These are phyloP conservation scores for Sphaeramia orbicularis DNA, from an alignment of 2,797 vertebrate genomes.

Conservation along the genomic window DNA sequence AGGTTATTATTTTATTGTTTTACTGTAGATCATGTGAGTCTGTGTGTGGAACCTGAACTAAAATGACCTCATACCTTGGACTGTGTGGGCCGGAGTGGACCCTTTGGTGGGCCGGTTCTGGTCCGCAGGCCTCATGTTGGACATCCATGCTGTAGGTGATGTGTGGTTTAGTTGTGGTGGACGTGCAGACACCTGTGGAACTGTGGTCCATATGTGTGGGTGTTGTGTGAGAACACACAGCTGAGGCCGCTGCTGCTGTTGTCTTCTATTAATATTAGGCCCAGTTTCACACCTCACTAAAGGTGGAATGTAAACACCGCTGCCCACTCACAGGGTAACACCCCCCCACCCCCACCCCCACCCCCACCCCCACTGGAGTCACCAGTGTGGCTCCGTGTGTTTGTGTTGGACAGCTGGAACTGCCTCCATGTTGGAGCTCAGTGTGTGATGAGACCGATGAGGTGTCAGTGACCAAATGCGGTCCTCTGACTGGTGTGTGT, in stretches of 20 bases:
- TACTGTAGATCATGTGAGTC: too few relatives aligned
- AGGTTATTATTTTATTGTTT: too few relatives aligned
- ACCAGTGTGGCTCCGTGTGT: constrained; percentile 56
- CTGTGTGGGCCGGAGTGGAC: too few relatives aligned
- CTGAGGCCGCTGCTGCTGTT: constrained; percentile 36
- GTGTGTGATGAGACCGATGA: constrained; percentile 51
- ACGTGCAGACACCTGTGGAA: too few relatives aligned
- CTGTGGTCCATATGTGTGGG: not conserved
- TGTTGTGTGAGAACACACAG: constrained; percentile 19
- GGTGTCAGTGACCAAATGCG: constrained; percentile 69
- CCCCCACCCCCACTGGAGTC: constrained; percentile 10
- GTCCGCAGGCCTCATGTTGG: too few relatives aligned
- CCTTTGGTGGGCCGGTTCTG: too few relatives aligned
- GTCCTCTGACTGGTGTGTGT: constrained; percentile 38
- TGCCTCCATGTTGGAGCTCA: constrained; percentile 36
- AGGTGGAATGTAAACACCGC: constrained; percentile 68
- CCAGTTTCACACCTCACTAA: constrained; percentile 47
- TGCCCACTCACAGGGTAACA: constrained; percentile 40
- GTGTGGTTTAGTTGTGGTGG: too few relatives aligned
- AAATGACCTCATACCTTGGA: too few relatives aligned
- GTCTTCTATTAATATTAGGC: constrained; percentile 31
- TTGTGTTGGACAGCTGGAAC: constrained; percentile 59
- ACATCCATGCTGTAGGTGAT: too few relatives aligned
- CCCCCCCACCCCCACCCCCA: too few relatives aligned
- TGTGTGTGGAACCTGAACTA: too few relatives aligned